phyloP scores from a whole-genome alignment of 2,797 vertebrate genomes.

The Sebastes oblongus region DNA sequence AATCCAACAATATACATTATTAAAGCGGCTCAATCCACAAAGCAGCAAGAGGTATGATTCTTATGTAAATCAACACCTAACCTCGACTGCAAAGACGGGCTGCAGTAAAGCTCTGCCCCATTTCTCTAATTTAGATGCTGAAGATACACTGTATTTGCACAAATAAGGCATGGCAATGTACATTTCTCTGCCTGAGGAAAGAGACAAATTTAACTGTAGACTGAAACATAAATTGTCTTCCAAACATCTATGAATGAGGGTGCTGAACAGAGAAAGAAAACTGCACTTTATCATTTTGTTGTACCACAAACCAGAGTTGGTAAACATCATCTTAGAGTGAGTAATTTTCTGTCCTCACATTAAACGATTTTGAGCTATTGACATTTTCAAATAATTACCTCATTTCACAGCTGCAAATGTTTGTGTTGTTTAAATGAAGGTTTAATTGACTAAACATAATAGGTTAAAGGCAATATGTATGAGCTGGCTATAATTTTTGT shows the following conservation, averaged over 20 bases:
- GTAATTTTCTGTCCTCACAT: not conserved
- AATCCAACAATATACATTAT: constrained; percentile 6
- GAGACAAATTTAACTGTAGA: not conserved
- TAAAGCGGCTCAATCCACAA: not conserved
- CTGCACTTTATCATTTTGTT: not conserved
- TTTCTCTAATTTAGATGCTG: constrained; percentile 5
- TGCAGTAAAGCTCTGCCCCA: not conserved
- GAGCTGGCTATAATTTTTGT: not conserved
- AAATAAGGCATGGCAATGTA: not conserved
- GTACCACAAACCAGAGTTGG: not conserved
- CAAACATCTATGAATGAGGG: not conserved
- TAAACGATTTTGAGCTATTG: not conserved
- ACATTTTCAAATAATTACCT: not conserved
- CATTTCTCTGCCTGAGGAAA: not conserved
- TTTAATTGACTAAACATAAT: not conserved
- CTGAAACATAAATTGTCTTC: not conserved
- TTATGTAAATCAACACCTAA: constrained; percentile 9
- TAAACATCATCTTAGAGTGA: not conserved
- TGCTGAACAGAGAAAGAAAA: not conserved
- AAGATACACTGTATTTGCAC: constrained; percentile 8
- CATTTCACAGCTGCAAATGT: not conserved
- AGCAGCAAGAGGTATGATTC: constrained; percentile 18
- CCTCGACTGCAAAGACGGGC: not conserved
- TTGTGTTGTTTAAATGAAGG: not conserved
- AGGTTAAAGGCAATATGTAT: not conserved